These are phyloP conservation scores for Eolophus roseicapilla DNA, from an alignment of 2,113 vertebrate species.

Conservation along the genomic window DNA sequence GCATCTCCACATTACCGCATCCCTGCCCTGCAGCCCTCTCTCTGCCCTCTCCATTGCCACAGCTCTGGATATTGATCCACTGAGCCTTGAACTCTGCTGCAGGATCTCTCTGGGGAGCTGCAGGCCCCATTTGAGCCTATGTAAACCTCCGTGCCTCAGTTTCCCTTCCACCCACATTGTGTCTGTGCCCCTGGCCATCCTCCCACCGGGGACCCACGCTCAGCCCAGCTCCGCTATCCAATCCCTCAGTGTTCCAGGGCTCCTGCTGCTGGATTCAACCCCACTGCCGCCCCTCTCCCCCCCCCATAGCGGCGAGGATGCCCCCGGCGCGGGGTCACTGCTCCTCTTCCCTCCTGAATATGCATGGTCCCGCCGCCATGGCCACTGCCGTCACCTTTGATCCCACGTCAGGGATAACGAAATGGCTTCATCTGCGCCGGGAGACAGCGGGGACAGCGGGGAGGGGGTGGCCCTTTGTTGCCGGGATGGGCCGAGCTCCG, in stretches of 20 bases:
- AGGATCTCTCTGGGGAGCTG: background rate
- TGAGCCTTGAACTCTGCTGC: background rate
- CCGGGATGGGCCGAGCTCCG: background rate
- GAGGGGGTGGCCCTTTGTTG: background rate
- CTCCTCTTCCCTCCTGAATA: slow-evolving; percentile 17
- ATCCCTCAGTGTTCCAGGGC: background rate
- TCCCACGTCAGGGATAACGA: background rate
- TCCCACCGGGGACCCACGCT: background rate
- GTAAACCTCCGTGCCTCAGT: background rate
- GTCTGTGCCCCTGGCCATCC: background rate
- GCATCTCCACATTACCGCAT: background rate
- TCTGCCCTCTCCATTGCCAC: background rate
- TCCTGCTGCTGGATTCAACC: background rate
- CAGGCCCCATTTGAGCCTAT: background rate
- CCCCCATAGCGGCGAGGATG: background rate
- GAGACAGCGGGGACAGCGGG: background rate
- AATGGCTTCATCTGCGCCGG: background rate
- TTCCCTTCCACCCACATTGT: background rate
- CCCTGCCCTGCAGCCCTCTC: background rate
- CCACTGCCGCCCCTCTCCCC: background rate
- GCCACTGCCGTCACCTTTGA: slow-evolving; percentile 32
- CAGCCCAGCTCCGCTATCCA: background rate
- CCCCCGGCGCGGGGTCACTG: background rate
- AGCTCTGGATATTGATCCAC: background rate
- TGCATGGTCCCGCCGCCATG: background rate